Conservation (phyloP, 2,797 vertebrate genomes). For the Bucorvus abyssinicus region DNA sequence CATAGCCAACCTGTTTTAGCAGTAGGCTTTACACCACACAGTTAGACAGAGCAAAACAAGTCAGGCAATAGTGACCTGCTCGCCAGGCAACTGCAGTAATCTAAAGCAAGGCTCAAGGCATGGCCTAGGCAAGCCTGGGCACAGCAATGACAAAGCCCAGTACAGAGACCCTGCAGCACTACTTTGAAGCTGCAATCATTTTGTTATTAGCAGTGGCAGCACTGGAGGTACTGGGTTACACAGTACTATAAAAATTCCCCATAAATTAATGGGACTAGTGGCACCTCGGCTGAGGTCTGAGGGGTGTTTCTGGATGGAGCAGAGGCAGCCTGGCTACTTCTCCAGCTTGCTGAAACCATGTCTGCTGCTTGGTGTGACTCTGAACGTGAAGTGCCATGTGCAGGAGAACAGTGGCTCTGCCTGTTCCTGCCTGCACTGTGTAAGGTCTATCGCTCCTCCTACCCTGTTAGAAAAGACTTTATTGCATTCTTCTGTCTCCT, state of each 20-base stretch:
- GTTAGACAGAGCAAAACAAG: neutral
- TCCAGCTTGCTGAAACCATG: fast-evolving
- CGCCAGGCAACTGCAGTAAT: neutral
- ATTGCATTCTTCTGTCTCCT: neutral
- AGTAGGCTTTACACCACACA: neutral
- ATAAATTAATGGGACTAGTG: neutral
- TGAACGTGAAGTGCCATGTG: neutral
- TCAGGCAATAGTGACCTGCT: neutral
- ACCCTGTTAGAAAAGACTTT: neutral
- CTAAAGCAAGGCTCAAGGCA: neutral
- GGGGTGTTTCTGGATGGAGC: neutral
- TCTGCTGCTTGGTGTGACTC: neutral
- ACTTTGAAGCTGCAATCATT: neutral
- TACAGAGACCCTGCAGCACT: neutral
- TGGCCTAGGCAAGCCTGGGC: neutral
- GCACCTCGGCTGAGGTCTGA: neutral
- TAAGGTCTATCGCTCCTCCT: neutral
- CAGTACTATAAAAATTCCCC: neutral
- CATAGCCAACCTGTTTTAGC: neutral
- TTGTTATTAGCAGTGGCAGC: neutral
- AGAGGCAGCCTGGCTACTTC: neutral
- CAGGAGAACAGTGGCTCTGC: neutral
- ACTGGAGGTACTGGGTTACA: neutral
- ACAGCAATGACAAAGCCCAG: neutral
- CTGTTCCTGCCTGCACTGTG: neutral